Percentiles rank a stretch among this genome's conserved stretches.
These are phyloP conservation scores for Synanthedon andrenaeformis DNA, from an alignment of 2,888 invertebrate genomes.

Conservation along the genomic window DNA sequence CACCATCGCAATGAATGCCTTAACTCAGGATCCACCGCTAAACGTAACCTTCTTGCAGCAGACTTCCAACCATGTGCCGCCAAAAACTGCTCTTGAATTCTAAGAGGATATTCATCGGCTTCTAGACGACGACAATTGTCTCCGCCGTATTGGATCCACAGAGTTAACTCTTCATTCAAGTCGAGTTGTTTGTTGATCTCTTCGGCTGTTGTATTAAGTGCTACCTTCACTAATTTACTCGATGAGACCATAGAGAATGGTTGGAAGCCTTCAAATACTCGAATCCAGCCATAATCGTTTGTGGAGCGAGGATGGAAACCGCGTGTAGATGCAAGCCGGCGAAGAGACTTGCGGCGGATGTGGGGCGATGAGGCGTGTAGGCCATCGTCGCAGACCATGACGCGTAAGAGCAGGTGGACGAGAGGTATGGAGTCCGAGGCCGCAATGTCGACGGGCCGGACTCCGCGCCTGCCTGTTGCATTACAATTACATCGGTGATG, in stretches of 20 bases:
- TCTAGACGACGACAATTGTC: conserved; percentile 67
- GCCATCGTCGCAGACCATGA: conserved; percentile 63
- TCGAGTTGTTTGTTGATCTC: conserved; percentile 63
- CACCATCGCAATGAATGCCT: conserved; percentile 73
- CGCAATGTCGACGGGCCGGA: conserved; percentile 29
- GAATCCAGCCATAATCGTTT: conserved; percentile 70
- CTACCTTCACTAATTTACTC: conserved; percentile 68
- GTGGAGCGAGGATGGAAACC: conserved; percentile 47
- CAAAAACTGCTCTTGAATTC: conserved; percentile 73
- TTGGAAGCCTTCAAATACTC: conserved; percentile 71
- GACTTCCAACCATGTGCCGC: conserved; percentile 72
- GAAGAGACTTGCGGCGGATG: conserved; percentile 54
- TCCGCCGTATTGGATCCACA: conserved; percentile 71
- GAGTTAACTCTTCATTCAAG: conserved; percentile 53
- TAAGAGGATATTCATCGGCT: conserved; percentile 66
- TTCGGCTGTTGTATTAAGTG: conserved; percentile 68
- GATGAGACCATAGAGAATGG: conserved; percentile 63
- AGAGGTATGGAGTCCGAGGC: conserved; percentile 27
- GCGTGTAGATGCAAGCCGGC: conserved; percentile 63
- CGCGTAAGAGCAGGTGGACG: conserved; percentile 13
- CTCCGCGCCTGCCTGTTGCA: conserved; percentile 38
- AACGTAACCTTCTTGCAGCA: conserved; percentile 66
- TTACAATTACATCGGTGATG: conserved; percentile 61
- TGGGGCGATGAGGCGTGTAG: conserved; percentile 64
- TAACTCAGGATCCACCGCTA: conserved; percentile 76